Percentiles rank a stretch among this genome's conserved stretches.
phyloP scores from a whole-genome alignment of 64 coral and sea anemone species.

The Montipora foliosa region DNA sequence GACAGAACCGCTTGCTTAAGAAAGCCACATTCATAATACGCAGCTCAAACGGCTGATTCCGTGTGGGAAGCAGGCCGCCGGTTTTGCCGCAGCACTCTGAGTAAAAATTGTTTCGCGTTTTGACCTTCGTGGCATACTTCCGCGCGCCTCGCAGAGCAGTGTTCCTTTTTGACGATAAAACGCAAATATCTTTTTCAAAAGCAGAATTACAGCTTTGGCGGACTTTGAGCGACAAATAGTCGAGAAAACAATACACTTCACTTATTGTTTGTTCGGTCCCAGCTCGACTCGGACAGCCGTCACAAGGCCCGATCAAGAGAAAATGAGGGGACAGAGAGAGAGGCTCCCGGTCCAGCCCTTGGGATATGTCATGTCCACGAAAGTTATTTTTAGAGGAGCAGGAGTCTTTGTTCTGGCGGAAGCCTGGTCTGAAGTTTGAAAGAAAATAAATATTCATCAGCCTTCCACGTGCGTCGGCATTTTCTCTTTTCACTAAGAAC shows the following conservation, averaged over 20 bases:
- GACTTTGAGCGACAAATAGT: neutral
- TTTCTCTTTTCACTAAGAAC: no score
- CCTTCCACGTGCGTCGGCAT: no score
- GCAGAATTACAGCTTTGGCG: neutral
- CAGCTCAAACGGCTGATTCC: neutral
- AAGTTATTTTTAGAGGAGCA: no score
- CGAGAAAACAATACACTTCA: neutral
- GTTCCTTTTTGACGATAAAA: neutral
- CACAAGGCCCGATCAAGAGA: neutral
- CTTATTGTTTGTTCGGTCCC: neutral
- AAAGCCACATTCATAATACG: neutral
- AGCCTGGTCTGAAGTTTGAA: no score
- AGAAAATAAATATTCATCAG: no score
- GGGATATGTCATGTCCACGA: no score
- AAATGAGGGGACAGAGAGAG: no score
- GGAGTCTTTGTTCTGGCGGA: no score
- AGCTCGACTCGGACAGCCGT: neutral
- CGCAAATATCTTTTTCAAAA: no score
- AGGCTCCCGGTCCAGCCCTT: no score
- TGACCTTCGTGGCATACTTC: neutral
- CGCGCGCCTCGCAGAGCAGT: neutral
- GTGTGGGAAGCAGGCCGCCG: neutral
- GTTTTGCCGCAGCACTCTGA: neutral
- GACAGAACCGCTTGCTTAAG: constrained; percentile 1
- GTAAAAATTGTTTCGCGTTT: neutral